Percentiles rank a stretch among this genome's conserved stretches.
These are phyloP conservation scores for Panopea generosa DNA, from an alignment of 2,888 invertebrate genomes.

Conservation along the genomic window DNA sequence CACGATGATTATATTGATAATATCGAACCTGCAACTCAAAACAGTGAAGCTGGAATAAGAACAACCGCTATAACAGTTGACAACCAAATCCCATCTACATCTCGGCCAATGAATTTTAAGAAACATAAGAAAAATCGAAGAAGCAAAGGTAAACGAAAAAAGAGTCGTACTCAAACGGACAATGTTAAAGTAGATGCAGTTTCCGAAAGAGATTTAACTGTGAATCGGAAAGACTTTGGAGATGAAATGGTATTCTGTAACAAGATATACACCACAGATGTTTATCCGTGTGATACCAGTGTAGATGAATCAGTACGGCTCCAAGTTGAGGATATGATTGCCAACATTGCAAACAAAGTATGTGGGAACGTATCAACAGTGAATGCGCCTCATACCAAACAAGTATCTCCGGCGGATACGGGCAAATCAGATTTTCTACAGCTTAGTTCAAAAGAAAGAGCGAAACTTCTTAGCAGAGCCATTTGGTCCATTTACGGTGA, in stretches of 20 bases:
- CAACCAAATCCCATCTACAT: constrained; percentile 10
- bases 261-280: constrained; percentile 31
- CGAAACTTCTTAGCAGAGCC: constrained; percentile 29
- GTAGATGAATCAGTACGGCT: background rate
- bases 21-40: background rate
- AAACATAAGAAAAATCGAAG: constrained; percentile 4
- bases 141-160: constrained; percentile 8
- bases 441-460: constrained; percentile 14
- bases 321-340: constrained; percentile 12
- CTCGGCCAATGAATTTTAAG: background rate
- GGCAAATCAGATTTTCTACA: constrained; percentile 28
- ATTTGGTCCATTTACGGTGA: constrained; percentile 48
- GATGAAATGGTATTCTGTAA: constrained; percentile 32
- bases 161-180: background rate
- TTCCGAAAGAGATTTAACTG: too few species aligned
- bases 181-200: background rate
- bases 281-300: constrained; percentile 14
- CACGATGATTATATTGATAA: constrained; percentile 14
- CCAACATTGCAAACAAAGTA: constrained; percentile 9
- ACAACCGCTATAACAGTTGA: background rate
- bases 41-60: background rate
- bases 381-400: too few species aligned
- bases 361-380: background rate
- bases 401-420: background rate
- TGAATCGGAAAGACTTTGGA: constrained; percentile 19